Percentiles rank a stretch among this genome's conserved stretches.
These are phyloP conservation scores for Microctonus brassicae DNA, from an alignment of 2,888 invertebrate genomes.

Conservation along the genomic window DNA sequence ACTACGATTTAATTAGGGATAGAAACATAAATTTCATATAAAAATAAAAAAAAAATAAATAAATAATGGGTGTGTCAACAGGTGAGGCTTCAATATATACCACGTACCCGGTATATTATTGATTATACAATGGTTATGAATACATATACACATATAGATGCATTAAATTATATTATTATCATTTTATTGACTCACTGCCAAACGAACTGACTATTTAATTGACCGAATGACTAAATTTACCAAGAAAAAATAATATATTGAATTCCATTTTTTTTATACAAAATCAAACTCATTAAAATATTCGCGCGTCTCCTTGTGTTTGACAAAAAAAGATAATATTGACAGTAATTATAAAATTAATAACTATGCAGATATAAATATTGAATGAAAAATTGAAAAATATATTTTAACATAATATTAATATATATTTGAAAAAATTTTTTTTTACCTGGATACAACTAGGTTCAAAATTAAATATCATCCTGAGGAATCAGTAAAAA, in stretches of 20 bases:
- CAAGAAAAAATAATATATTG: neutral
- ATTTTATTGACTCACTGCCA: neutral
- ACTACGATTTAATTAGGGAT: conserved; percentile 47
- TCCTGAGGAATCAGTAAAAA: conserved; percentile 93
- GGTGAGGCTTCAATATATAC: conserved; percentile 63
- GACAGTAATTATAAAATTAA: neutral
- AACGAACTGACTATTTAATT: conserved; percentile 7
- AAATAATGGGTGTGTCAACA: conserved; percentile 50
- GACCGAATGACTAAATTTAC: neutral
- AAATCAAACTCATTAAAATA: neutral
- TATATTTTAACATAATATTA: neutral
- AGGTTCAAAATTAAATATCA: conserved; percentile 99
- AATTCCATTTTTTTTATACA: neutral
- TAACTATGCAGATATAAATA: neutral
- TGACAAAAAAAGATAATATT: neutral
- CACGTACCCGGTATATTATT: conserved; percentile 25
- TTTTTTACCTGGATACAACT: conserved; percentile 47
- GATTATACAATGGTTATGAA: neutral
- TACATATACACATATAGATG: no score
- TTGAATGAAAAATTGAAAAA: neutral
- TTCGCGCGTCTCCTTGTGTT: neutral
- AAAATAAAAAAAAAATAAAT: conserved; percentile 36
- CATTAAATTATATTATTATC: neutral
- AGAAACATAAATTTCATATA: conserved; percentile 47
- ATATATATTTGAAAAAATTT: neutral